These are phyloP conservation scores for Julus scandinavius DNA, from an alignment of 2,888 invertebrate species.

Conservation along the genomic window DNA sequence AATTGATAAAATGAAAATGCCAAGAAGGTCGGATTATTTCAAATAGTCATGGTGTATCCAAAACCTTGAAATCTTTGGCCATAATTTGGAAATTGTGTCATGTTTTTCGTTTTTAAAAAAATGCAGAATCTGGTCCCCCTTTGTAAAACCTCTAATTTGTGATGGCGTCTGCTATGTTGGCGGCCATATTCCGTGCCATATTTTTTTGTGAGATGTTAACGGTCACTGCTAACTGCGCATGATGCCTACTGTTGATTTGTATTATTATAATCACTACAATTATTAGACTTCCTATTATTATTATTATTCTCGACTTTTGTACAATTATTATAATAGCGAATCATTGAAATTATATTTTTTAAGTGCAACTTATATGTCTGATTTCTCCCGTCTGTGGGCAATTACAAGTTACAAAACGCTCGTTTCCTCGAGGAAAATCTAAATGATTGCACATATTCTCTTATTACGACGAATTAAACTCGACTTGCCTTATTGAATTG, in stretches of 20 bases:
- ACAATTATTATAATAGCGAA: not conserved
- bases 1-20: too few relatives aligned
- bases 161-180: not conserved
- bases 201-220: not conserved
- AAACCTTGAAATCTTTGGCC: not conserved
- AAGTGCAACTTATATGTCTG: not conserved
- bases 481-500: not conserved
- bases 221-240: not conserved
- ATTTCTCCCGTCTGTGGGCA: not conserved
- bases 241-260: constrained; percentile 3
- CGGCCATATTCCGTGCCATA: constrained; percentile 22
- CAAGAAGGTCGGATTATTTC: not conserved
- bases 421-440: not conserved
- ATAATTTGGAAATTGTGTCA: too few relatives aligned
- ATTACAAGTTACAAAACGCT: too few relatives aligned
- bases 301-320: constrained; percentile 23
- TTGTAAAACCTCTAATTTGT: not conserved
- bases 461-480: not conserved
- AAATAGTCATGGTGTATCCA: not conserved
- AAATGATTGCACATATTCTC: not conserved
- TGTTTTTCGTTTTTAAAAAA: not conserved
- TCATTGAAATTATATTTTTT: not conserved
- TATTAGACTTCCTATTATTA: constrained; percentile 6
- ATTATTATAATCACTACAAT: not conserved
- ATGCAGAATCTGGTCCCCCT: not conserved